These are phyloP conservation scores for Passerculus sandwichensis DNA, from an alignment of 2,797 vertebrate species.

Conservation along the genomic window DNA sequence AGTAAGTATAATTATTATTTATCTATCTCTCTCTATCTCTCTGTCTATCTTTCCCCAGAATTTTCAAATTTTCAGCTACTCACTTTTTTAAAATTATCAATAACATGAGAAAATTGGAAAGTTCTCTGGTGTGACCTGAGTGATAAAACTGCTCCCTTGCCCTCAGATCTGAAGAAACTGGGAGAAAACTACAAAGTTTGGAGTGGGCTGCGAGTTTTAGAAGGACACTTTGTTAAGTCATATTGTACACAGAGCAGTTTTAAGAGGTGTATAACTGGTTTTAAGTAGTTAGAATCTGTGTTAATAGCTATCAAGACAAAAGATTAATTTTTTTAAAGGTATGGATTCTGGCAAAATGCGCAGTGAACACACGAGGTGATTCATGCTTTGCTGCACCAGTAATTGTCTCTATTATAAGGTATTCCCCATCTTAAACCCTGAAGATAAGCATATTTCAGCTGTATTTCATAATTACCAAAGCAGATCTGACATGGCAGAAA, in stretches of 20 bases:
- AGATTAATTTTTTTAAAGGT: accelerated
- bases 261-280: neutral
- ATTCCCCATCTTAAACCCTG: neutral
- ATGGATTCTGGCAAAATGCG: neutral
- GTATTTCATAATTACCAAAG: neutral
- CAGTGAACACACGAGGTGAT: accelerated
- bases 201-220: neutral
- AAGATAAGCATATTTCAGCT: neutral
- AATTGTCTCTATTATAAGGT: neutral
- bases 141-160: neutral
- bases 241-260: accelerated
- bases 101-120: neutral
- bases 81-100: neutral
- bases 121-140: neutral
- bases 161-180: neutral
- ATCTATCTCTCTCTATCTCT: neutral
- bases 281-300: neutral
- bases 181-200: neutral
- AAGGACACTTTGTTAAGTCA: neutral
- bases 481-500: neutral
- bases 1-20: neutral
- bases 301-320: neutral
- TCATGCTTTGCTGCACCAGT: neutral
- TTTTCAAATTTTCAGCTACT: neutral
- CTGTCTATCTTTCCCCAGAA: too few relatives aligned